phyloP scores from a whole-genome alignment of 2,888 invertebrate genomes.

The Polydrusus cervinus region DNA sequence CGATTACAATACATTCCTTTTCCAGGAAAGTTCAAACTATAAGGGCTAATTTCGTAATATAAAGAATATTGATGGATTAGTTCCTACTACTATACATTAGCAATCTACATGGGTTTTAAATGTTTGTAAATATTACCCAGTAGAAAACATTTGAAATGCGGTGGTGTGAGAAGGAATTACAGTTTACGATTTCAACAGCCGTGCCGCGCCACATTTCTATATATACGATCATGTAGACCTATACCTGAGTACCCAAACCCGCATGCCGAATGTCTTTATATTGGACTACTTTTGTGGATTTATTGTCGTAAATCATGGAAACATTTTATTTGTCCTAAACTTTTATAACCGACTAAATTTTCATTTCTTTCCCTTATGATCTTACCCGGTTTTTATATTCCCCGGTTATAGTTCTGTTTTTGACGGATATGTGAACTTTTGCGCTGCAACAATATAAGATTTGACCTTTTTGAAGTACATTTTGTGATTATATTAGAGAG shows the following conservation, averaged over 20 bases:
- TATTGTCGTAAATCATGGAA: slow-evolving; percentile 70
- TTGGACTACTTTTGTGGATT: slow-evolving; percentile 68
- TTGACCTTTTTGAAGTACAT: slow-evolving; percentile 17
- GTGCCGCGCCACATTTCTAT: slow-evolving; percentile 54
- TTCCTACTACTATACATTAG: no score
- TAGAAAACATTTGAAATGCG: slow-evolving; percentile 59
- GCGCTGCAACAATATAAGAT: slow-evolving; percentile 25
- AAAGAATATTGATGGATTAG: no score
- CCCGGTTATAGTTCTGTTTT: slow-evolving; percentile 54
- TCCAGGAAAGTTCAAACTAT: no score
- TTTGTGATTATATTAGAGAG: slow-evolving; percentile 17
- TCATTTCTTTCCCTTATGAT: slow-evolving; percentile 61
- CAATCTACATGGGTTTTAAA: not conserved
- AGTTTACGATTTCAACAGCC: slow-evolving; percentile 60
- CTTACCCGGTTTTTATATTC: slow-evolving; percentile 53
- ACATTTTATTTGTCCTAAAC: slow-evolving; percentile 69
- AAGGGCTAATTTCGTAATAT: no score
- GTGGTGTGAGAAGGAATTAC: slow-evolving; percentile 62
- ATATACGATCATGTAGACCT: slow-evolving; percentile 47
- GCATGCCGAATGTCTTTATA: slow-evolving; percentile 68
- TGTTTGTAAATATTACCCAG: slow-evolving; percentile 8
- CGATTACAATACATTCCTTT: no score
- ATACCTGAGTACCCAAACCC: slow-evolving; percentile 62
- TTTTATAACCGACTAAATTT: slow-evolving; percentile 68
- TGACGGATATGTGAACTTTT: slow-evolving; percentile 45